phyloP scores from a whole-genome alignment of 2,113 vertebrate species.

The Thamnaconus septentrionalis region DNA sequence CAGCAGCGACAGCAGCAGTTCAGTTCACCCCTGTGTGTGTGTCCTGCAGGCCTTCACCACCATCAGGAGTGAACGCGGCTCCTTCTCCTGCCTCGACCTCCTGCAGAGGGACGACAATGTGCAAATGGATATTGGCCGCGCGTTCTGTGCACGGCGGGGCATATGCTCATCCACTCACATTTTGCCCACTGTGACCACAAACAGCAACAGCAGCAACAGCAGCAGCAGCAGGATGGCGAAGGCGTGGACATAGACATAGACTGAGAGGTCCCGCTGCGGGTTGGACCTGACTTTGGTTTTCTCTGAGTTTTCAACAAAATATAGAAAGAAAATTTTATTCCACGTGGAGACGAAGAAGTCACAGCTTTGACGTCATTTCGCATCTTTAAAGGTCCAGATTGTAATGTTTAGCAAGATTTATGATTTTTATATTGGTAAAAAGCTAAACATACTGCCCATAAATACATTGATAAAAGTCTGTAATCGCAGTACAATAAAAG shows the following conservation, averaged over 20 bases:
- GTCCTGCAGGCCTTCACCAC: no score
- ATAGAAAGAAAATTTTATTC: background rate
- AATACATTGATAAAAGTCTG: no score
- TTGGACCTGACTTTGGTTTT: background rate
- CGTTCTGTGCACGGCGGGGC: background rate
- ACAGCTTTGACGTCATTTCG: no score
- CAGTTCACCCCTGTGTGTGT: no score
- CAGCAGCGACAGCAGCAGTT: no score
- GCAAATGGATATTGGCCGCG: background rate
- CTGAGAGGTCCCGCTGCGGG: background rate
- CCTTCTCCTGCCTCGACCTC: background rate
- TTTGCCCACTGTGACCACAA: slow-evolving; percentile 17
- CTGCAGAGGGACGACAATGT: slow-evolving; percentile 9
- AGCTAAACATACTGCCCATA: no score
- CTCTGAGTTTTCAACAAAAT: slow-evolving; percentile 11
- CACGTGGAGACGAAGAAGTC: no score
- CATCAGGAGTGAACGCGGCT: no score
- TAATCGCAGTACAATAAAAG: no score
- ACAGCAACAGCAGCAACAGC: slow-evolving; percentile 31
- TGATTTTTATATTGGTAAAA: no score
- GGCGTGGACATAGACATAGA: background rate
- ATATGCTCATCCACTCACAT: slow-evolving; percentile 30
- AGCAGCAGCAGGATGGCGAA: background rate
- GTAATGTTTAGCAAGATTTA: no score
- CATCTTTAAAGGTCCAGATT: no score